Evolutionary conservation across 2,113 vertebrate genomes (phyloP).

Genomic region (Eclectus roratus): DNA sequence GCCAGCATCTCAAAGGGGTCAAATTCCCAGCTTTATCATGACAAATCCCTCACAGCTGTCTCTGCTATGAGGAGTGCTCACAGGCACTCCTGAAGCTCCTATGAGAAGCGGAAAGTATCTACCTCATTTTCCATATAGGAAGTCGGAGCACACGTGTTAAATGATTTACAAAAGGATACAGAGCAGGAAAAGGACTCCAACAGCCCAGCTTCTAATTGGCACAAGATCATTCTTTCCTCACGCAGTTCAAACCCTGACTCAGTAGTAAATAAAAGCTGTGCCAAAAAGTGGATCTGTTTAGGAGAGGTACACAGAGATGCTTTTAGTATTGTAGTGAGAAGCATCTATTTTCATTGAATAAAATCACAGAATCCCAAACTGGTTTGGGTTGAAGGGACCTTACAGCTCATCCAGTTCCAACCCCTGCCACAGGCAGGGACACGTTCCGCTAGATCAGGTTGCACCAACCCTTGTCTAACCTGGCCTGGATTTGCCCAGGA

Average conservation of each 20-base stretch:
- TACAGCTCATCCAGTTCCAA: not conserved
- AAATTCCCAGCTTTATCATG: not conserved
- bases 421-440: not conserved
- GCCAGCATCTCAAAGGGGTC: not conserved
- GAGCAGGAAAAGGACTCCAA: not conserved
- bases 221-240: not conserved
- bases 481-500: not conserved
- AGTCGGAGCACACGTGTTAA: slow-evolving; percentile 38
- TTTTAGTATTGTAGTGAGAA: not conserved
- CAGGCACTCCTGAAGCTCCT: not conserved
- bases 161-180: not conserved
- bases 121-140: slow-evolving; percentile 48
- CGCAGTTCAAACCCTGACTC: not conserved
- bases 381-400: not conserved
- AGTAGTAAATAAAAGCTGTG: not conserved
- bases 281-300: not conserved
- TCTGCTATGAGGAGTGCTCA: not conserved
- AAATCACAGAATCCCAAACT: not conserved
- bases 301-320: not conserved
- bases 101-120: not conserved
- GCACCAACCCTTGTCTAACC: not conserved
- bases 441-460: not conserved
- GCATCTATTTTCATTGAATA: not conserved
- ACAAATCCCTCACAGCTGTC: not conserved
- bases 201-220: not conserved